A percentile compares a stretch with the other conserved stretches of the same genome.
These are phyloP conservation scores for Centropus unirufus DNA, from an alignment of 2,113 vertebrate species.

Conservation along the genomic window DNA sequence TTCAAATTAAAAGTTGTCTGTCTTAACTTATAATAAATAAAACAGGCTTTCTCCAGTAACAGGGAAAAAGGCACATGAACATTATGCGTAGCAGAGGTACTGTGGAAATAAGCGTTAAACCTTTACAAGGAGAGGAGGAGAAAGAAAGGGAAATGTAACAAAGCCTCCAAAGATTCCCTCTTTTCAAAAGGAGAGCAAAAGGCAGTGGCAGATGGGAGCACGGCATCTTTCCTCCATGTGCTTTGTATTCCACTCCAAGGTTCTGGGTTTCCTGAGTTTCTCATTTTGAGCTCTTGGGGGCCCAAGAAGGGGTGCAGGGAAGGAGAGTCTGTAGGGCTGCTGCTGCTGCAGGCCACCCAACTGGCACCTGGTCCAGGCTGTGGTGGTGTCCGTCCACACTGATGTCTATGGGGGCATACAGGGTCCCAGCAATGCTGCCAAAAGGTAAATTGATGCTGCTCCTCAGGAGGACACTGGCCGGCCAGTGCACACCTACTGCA, in stretches of 20 bases:
- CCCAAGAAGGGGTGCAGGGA: neutral
- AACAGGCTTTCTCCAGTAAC: accelerated
- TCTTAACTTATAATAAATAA: neutral
- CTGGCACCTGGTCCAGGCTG: neutral
- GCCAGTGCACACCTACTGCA: neutral
- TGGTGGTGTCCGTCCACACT: accelerated
- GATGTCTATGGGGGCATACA: neutral
- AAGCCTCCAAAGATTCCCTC: neutral
- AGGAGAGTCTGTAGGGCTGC: neutral
- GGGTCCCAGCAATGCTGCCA: neutral
- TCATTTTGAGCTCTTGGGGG: neutral
- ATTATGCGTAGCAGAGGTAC: neutral
- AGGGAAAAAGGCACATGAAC: accelerated
- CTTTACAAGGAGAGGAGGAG: neutral
- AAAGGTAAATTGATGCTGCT: neutral
- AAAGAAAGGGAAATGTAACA: neutral
- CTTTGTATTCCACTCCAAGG: neutral
- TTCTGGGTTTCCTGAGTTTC: neutral
- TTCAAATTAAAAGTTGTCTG: neutral
- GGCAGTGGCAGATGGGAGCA: neutral
- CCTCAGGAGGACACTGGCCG: neutral
- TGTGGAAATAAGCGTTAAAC: neutral
- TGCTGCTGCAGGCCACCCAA: neutral
- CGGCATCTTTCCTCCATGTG: neutral
- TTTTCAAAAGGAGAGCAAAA: neutral